A percentile compares a stretch with the other conserved stretches of the same genome.
phyloP scores from a whole-genome alignment of 2,888 invertebrate species.

The Eupithecia pulchellata region DNA sequence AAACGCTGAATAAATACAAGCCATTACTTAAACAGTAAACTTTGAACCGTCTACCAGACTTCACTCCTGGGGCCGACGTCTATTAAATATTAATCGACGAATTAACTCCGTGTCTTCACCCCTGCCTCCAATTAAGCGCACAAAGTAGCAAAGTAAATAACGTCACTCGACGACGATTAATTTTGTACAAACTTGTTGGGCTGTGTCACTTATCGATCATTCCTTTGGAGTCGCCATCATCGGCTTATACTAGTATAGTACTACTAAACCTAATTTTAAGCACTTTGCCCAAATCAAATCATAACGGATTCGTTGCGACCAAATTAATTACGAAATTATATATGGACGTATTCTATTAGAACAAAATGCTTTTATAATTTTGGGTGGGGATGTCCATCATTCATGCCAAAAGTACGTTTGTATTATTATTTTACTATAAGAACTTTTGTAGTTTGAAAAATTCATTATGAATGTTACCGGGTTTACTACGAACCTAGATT shows the following conservation, averaged over 20 bases:
- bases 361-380: not conserved
- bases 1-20: constrained; percentile 19
- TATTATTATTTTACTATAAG: no score
- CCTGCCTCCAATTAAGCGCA: constrained; percentile 82
- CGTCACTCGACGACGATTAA: constrained; percentile 71
- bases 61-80: constrained; percentile 45
- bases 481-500: no score
- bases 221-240: not conserved
- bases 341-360: not conserved
- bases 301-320: not conserved
- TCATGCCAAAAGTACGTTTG: not conserved
- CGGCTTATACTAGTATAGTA: not conserved
- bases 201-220: constrained; percentile 12
- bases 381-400: no score
- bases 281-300: not conserved
- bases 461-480: no score
- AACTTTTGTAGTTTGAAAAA: no score
- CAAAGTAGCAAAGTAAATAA: constrained; percentile 83
- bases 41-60: constrained; percentile 20
- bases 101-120: constrained; percentile 80
- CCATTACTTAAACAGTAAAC: constrained; percentile 34
- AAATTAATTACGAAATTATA: not conserved
- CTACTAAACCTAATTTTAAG: no score
- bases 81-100: constrained; percentile 83
- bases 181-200: constrained; percentile 62